Percentiles rank a stretch among this genome's conserved stretches.
Evolutionary conservation across 2,888 invertebrate genomes (phyloP).

Genomic region (Caenorhabditis virilis): DNA sequence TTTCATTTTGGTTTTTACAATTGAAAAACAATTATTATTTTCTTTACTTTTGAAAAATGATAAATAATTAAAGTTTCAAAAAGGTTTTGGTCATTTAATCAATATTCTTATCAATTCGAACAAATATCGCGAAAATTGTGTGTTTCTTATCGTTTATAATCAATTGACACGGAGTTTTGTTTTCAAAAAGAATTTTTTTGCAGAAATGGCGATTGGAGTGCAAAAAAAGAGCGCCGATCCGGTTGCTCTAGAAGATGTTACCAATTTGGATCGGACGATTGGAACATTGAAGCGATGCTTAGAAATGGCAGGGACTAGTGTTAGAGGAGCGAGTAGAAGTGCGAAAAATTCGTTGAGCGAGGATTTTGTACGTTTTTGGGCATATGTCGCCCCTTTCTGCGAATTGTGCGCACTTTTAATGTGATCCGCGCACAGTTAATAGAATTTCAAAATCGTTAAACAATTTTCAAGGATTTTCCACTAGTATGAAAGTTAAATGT

Average conservation of each 20-base stretch:
- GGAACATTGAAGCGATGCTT: conserved; percentile 28
- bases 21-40: too few species aligned
- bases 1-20: too few species aligned
- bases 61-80: too few species aligned
- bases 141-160: neutral
- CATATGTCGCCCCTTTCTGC: too few species aligned
- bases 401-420: too few species aligned
- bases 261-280: conserved; percentile 25
- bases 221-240: conserved; percentile 7
- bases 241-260: neutral
- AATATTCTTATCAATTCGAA: too few species aligned
- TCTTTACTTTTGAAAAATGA: too few species aligned
- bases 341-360: conserved; percentile 25
- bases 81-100: neutral
- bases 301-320: conserved; percentile 14
- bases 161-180: neutral
- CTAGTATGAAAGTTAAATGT: neutral
- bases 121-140: neutral
- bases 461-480: neutral
- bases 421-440: too few species aligned
- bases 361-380: conserved; percentile 15
- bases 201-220: conserved; percentile 33
- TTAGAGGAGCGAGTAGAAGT: conserved; percentile 15
- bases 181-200: neutral
- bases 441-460: too few species aligned